These are phyloP conservation scores for Phlogophora meticulosa DNA, from an alignment of 2,888 invertebrate species.

Conservation along the genomic window DNA sequence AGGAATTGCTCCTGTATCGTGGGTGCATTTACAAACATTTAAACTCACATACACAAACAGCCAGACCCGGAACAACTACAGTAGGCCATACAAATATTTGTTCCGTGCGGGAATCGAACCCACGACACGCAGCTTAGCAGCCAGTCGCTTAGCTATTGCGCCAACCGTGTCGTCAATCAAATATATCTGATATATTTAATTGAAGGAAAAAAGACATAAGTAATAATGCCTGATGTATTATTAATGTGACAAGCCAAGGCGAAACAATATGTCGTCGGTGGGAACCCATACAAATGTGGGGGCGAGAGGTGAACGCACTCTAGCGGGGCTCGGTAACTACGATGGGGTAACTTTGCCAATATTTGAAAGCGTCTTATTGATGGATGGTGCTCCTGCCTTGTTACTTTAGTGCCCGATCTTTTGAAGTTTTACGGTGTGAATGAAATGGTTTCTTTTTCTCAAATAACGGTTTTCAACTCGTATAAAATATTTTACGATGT, in stretches of 20 bases:
- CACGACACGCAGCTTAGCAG: too few species aligned
- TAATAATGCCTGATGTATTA: slow-evolving; percentile 43
- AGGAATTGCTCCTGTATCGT: too few species aligned
- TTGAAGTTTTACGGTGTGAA: slow-evolving; percentile 21
- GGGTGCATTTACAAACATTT: too few species aligned
- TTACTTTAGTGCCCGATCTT: slow-evolving; percentile 29
- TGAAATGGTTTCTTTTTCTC: slow-evolving; percentile 5
- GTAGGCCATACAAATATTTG: too few species aligned
- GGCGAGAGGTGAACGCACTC: slow-evolving; percentile 61
- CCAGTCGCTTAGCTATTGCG: too few species aligned
- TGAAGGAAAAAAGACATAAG: slow-evolving; percentile 40
- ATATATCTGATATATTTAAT: too few species aligned
- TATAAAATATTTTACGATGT: too few species aligned
- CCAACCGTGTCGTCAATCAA: too few species aligned
- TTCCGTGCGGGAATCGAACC: too few species aligned
- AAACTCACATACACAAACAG: too few species aligned
- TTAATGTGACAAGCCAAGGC: slow-evolving; percentile 42
- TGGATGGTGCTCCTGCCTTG: slow-evolving; percentile 14
- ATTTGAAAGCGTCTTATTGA: slow-evolving; percentile 41
- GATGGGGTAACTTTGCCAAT: slow-evolving; percentile 59
- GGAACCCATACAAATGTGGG: slow-evolving; percentile 59
- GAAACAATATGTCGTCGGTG: slow-evolving; percentile 51
- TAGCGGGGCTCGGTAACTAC: slow-evolving; percentile 32
- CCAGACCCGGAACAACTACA: too few species aligned
- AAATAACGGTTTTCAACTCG: slow-evolving; percentile 1